Evolutionary conservation across 2,113 vertebrate species (phyloP).

Genomic region (Datnioides undecimradiatus): DNA sequence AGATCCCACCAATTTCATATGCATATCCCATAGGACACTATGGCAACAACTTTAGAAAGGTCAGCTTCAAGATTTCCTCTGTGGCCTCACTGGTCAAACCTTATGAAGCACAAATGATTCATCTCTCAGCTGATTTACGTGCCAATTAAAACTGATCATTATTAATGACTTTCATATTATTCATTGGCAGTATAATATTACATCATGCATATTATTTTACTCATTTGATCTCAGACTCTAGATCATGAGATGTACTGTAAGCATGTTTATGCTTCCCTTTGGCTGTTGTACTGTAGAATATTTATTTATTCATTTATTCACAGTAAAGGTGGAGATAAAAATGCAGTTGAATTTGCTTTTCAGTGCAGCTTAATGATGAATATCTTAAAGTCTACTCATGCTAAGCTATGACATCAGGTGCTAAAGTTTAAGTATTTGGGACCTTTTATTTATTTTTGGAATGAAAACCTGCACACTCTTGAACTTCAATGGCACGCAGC

Average conservation of each 20-base stretch:
- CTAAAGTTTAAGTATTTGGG: too few relatives aligned
- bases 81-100: slow-evolving; percentile 2
- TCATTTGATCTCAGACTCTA: background rate
- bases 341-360: too few relatives aligned
- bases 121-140: background rate
- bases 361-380: background rate
- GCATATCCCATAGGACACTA: slow-evolving; percentile 16
- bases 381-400: background rate
- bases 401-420: background rate
- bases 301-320: background rate
- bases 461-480: slow-evolving; percentile 3
- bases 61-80: background rate
- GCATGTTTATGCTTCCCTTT: background rate
- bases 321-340: background rate
- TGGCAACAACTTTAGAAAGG: slow-evolving; percentile 3
- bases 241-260: background rate
- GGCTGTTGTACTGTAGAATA: background rate
- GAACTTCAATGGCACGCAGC: background rate
- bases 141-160: background rate
- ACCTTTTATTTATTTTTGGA: background rate
- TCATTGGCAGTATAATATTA: background rate
- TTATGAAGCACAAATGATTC: slow-evolving; percentile 2
- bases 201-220: background rate
- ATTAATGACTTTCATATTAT: background rate
- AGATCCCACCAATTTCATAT: slow-evolving; percentile 9